Evolutionary conservation across 2,113 vertebrate genomes (phyloP).

Genomic region (Acrocephalus kingi): DNA sequence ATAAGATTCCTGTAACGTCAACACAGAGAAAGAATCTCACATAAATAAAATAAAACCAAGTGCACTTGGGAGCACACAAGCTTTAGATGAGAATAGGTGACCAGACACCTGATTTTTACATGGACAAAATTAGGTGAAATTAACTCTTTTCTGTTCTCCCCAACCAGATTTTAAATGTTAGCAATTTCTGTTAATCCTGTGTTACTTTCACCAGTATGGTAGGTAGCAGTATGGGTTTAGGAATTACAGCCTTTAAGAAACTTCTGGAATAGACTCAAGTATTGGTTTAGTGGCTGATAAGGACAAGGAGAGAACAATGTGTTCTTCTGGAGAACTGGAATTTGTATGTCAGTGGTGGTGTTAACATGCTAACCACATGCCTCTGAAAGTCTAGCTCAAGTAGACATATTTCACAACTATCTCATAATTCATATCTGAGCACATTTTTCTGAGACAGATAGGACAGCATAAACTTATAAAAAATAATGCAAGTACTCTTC

Average conservation of each 20-base stretch:
- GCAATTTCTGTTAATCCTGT: not conserved
- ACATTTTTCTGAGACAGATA: not conserved
- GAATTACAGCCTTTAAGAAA: not conserved
- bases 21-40: not conserved
- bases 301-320: not conserved
- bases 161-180: not conserved
- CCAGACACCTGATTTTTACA: not conserved
- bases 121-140: not conserved
- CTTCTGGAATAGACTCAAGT: not conserved
- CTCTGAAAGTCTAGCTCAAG: not conserved
- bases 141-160: not conserved
- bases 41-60: not conserved
- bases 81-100: not conserved
- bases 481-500: not conserved
- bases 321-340: not conserved
- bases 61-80: not conserved
- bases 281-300: not conserved
- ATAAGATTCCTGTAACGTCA: not conserved
- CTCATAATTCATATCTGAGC: not conserved
- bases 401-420: not conserved
- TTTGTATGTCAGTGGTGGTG: not conserved
- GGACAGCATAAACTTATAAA: not conserved
- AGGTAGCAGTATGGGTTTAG: not conserved
- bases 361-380: not conserved
- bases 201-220: not conserved